Percentiles rank a stretch among this genome's conserved stretches.
phyloP scores from a whole-genome alignment of 2,797 vertebrate species.

The Oophaga sylvatica region DNA sequence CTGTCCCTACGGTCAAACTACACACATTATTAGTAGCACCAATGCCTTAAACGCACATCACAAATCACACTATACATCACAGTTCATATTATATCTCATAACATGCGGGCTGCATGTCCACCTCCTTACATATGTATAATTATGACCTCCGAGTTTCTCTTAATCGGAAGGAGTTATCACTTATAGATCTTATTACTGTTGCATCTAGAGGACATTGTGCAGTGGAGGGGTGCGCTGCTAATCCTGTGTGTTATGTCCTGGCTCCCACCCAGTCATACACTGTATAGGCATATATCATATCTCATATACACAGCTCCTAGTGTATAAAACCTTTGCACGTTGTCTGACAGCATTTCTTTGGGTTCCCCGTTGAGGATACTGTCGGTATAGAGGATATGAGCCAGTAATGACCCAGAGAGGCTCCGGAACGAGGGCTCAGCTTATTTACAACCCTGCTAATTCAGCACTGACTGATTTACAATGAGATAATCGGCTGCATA shows the following conservation, averaged over 20 bases:
- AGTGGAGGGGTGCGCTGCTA: slow-evolving; percentile 16
- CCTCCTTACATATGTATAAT: too few relatives aligned
- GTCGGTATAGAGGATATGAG: background rate
- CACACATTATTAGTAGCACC: too few relatives aligned
- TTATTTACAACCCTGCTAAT: background rate
- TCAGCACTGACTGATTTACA: slow-evolving; percentile 19
- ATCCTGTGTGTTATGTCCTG: slow-evolving; percentile 26
- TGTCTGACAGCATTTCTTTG: background rate
- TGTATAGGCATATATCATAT: background rate
- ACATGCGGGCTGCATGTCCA: too few relatives aligned
- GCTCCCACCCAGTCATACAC: background rate
- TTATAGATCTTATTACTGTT: background rate
- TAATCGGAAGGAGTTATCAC: background rate
- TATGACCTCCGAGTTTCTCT: background rate
- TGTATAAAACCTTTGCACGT: background rate
- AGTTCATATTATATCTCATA: too few relatives aligned
- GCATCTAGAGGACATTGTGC: background rate
- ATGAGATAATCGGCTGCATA: background rate
- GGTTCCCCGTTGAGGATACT: background rate
- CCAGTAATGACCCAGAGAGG: background rate
- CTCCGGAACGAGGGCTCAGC: background rate
- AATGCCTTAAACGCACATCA: too few relatives aligned
- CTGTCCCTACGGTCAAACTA: too few relatives aligned
- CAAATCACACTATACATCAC: too few relatives aligned
- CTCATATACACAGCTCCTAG: background rate